Base-by-base conservation (phyloP, 1,140 invertebrate genomes). In the Proctacanthus coquilletti region DNA sequence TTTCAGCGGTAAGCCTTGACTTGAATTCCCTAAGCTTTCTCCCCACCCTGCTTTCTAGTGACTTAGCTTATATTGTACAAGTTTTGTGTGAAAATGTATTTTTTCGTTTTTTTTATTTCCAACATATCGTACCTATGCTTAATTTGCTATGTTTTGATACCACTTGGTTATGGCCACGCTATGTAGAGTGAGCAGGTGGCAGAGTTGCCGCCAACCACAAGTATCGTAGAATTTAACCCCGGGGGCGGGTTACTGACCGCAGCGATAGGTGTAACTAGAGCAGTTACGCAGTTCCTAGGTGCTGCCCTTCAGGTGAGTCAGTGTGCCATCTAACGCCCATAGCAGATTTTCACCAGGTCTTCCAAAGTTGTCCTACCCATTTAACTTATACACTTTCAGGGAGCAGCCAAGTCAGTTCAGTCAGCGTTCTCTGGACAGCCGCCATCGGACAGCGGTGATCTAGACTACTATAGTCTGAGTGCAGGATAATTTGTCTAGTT, bases 221-320 rank as follows among this genome's bases (percentile, higher is more conserved):
- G n/a, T n/a, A n/a, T n/a, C n/a, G n/a, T n/a, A n/a, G n/a, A n/a
- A n/a, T n/a, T n/a, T n/a, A n/a, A 11, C 32, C 60, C 65, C 9
- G 62, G 72, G 29, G 53, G 73, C 43, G 72, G 65, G 40, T 64
- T 78, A 23, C 66, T 80, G 6, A 74, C 68, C 36, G 74, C 74
- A 21, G 76, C 76, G 34, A 72, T 80, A 39, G 77, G 77, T 45
- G 75, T 77, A 39, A 79, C 77, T 5, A 69, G 71, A 57, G 74
- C 75, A 3, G 75, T 80, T 48, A 75, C 76, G 44, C 71, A 74
- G 51, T 80, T 82, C 52, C 64, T 82, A 48, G 75, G 76, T 49
- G 70, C 74, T 48, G 77, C 77, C 13, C 71, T 82, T 47, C 74
- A 77, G 70, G 78, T 79, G 18, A 17, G 32, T 34, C 3, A 14